Evolutionary conservation across 1,140 invertebrate species (phyloP).

Genomic region (Caenorhabditis elegans): DNA sequence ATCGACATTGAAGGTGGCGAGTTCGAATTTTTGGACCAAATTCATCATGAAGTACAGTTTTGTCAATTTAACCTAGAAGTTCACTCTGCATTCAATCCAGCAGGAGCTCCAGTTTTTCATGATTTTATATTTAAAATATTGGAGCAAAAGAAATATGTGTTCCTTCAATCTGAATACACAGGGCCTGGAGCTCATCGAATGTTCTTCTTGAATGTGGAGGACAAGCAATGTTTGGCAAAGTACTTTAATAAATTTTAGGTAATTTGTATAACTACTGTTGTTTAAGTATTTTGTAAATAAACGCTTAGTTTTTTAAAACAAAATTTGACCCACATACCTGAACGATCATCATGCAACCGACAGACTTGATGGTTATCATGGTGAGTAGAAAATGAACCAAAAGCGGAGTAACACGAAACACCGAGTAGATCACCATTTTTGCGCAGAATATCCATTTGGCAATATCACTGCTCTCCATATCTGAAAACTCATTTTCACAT

Average conservation of each 20-base stretch:
- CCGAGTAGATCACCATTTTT: no score
- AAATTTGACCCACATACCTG: no score
- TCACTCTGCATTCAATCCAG: neutral
- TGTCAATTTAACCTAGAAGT: slow-evolving; percentile 19
- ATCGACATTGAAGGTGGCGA: neutral
- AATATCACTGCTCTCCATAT: no score
- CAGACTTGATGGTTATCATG: no score
- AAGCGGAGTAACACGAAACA: no score
- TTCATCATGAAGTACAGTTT: neutral
- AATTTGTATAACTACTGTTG: no score
- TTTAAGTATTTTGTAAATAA: no score
- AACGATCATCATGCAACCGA: no score
- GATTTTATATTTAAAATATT: neutral
- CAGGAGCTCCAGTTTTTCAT: neutral
- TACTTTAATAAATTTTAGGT: slow-evolving; percentile 14
- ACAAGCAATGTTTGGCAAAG: neutral
- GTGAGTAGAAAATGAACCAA: no score
- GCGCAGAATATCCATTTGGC: no score
- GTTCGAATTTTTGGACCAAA: neutral
- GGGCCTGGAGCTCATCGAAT: neutral
- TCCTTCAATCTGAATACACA: neutral
- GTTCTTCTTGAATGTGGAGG: slow-evolving; percentile 7
- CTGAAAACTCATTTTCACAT: no score
- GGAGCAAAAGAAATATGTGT: neutral
- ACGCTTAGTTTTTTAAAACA: no score